Base-by-base conservation (phyloP, 92 coral and sea anemone species). In the Bergia sp. region DNA sequence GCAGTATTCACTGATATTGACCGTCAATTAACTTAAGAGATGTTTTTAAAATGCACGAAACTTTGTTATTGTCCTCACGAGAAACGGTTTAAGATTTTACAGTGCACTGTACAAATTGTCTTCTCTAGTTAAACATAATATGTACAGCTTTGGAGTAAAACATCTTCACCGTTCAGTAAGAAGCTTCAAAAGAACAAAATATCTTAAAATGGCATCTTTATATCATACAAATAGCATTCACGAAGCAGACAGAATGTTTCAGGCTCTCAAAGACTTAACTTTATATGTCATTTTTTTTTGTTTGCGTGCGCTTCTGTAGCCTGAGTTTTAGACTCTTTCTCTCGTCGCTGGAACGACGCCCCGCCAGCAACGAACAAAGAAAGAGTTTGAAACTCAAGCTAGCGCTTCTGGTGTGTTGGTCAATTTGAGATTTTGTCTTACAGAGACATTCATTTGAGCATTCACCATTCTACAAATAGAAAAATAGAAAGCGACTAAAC, bases 1-100 rank as follows among this genome's bases (percentile, higher is more conserved):
- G 79, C 50, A 77, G 37, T 77, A 77, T 42, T 20, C 81, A 77
- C 37, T 77, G 81, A 77, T 77, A 77, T 18, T 77, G 81, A 20
- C 81, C 29, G 41, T 77, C 20, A 61, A 1, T 61, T 61, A 21
- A 61, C 18, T 61, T 61, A 61, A 61, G 5, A 61, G 3, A 5
- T 61, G 67, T 16, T 61, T 21, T 61, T 2, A 21, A 61, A 61
- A 61, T 4, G 4, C 69, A 2, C 18, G 58, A 53, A 53, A 18
- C 13, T 53, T 53, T 53, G 10, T 11, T 11, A 53, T 53, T 1
- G 58, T 53, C 58, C 16, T 53, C 58, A 53, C 58, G 58, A 53
- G 58, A 53, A 53, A 53, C 58, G 58, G 58, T 53, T 53, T 53
- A 11, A 10, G 13, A 53, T 53, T 53, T 29, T 11, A 53, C 58